These are phyloP conservation scores for Bombus superbus DNA, from an alignment of 1,140 invertebrate species.

Conservation along the genomic window DNA sequence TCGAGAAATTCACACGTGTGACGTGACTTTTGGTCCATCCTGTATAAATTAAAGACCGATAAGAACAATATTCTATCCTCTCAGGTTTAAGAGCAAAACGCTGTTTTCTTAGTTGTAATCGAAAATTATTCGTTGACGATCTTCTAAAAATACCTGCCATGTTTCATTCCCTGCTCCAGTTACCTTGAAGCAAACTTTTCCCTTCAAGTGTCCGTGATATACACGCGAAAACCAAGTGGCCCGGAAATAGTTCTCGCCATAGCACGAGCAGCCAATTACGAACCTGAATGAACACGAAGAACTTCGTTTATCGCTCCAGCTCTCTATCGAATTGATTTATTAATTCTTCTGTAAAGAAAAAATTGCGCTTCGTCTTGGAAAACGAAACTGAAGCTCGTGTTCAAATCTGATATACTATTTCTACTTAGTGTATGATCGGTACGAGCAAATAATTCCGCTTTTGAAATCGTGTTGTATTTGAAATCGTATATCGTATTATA, in stretches of 20 bases:
- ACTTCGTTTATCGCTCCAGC: not conserved
- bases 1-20: no score
- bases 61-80: no score
- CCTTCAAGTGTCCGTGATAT: not conserved
- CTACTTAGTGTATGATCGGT: no score
- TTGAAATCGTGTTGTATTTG: no score
- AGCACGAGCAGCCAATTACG: slow-evolving; percentile 1
- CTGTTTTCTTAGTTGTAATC: not conserved
- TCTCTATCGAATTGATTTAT: not conserved
- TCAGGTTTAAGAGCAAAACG: no score
- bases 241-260: not conserved
- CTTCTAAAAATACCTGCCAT: not conserved
- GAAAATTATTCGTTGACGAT: not conserved
- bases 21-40: no score
- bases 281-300: slow-evolving; percentile 4
- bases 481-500: no score
- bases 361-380: not conserved
- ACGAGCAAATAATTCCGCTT: no score
- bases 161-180: not conserved
- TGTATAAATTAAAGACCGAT: no score
- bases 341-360: not conserved
- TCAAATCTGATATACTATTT: no score
- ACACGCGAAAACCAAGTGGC: slow-evolving; percentile 13
- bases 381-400: not conserved
- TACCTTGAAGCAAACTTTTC: not conserved